Evolutionary conservation across 2,113 vertebrate genomes (phyloP).

Genomic region (Catharus bicknelli): DNA sequence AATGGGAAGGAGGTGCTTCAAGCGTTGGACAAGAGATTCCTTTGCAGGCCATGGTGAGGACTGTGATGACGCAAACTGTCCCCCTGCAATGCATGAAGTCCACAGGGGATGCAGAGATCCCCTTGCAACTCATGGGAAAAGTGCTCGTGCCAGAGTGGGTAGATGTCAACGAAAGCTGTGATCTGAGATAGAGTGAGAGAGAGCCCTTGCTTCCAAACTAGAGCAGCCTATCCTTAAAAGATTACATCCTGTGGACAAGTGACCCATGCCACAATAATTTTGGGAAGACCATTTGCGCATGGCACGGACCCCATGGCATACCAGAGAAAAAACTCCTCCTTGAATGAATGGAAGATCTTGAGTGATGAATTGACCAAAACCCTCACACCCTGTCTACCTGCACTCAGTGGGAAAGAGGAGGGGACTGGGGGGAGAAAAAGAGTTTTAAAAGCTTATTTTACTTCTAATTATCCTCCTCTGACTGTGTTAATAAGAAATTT

Average conservation of each 20-base stretch:
- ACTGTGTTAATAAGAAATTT: background rate
- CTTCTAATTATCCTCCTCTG: background rate
- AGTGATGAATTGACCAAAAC: background rate
- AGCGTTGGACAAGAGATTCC: accelerated
- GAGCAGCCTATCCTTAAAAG: no score
- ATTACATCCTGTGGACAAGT: background rate
- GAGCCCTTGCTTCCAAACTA: background rate
- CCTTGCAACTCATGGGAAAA: background rate
- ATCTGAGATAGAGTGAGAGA: background rate
- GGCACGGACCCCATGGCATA: background rate
- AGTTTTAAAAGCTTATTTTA: background rate
- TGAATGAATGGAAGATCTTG: accelerated
- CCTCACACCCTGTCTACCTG: background rate
- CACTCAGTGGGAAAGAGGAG: background rate
- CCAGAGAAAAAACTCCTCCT: background rate
- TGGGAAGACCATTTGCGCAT: background rate
- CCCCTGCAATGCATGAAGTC: background rate
- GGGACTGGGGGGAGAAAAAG: background rate
- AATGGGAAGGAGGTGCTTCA: background rate
- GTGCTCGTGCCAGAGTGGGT: no score
- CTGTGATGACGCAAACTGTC: background rate
- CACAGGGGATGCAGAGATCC: background rate
- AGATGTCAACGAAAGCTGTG: no score
- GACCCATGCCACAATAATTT: background rate
- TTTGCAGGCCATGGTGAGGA: no score